Evolutionary conservation across 1,140 invertebrate species (phyloP).

Genomic region (silkworm (Bombyx mori)): DNA sequence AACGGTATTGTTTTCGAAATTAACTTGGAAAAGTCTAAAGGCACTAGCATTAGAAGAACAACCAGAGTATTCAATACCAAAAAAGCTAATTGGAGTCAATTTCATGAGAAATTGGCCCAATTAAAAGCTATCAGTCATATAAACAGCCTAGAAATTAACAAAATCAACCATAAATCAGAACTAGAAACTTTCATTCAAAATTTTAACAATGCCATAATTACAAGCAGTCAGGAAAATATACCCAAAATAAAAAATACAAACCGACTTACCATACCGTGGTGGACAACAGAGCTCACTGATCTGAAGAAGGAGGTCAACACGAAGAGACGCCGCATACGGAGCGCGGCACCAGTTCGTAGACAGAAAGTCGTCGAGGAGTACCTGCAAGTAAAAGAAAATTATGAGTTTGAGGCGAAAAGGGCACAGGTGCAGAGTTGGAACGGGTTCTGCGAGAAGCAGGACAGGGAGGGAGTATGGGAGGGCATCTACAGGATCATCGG

Average conservation of each 20-base stretch:
- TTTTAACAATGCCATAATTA: conserved; percentile 4
- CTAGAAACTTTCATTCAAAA: conserved; percentile 4
- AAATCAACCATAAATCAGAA: conserved; percentile 8
- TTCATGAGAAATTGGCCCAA: conserved; percentile 10
- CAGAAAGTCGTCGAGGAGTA: no score
- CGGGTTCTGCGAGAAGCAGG: no score
- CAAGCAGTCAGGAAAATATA: conserved; percentile 8
- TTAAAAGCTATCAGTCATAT: conserved; percentile 11
- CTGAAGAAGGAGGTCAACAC: conserved; percentile 7
- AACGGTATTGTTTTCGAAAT: conserved; percentile 14
- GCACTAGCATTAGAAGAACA: conserved; percentile 10
- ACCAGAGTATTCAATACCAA: conserved; percentile 20
- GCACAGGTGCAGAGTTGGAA: no score
- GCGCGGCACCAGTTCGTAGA: no score
- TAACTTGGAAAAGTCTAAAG: conserved; percentile 2
- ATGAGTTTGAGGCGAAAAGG: no score
- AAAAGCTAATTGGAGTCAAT: conserved; percentile 17
- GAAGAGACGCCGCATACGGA: no score
- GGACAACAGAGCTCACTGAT: conserved; percentile 5
- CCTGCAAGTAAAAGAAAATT: no score
- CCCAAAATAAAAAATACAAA: conserved; percentile 5
- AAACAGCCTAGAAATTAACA: conserved; percentile 1
- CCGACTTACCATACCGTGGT: conserved; percentile 13
- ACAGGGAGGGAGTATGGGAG: no score
- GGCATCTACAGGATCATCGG: no score